Percentiles rank a stretch among this genome's conserved stretches.
Evolutionary conservation across 2,113 vertebrate genomes (phyloP).

Genomic region (Athene noctua): DNA sequence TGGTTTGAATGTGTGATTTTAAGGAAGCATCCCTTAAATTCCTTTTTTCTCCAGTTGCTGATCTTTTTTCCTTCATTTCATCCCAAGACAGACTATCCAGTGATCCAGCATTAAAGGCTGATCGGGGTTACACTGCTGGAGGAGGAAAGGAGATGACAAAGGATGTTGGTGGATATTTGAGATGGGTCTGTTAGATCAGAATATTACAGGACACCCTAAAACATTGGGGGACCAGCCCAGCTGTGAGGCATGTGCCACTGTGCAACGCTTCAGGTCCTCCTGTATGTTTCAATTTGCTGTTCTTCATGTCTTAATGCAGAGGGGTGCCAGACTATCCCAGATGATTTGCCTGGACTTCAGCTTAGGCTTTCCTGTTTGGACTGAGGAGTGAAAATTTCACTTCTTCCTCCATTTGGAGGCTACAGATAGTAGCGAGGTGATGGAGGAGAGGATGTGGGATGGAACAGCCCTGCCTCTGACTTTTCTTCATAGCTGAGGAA

Average conservation of each 20-base stretch:
- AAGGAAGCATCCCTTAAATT: neutral
- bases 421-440: neutral
- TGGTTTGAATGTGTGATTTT: neutral
- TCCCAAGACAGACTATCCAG: neutral
- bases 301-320: neutral
- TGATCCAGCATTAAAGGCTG: neutral
- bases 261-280: neutral
- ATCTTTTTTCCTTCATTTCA: neutral
- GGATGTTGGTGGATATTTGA: neutral
- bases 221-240: rapidly evolving
- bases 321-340: neutral
- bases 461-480: neutral
- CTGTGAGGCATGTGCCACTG: neutral
- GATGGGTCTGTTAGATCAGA: neutral
- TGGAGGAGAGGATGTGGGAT: neutral
- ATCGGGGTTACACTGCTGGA: neutral
- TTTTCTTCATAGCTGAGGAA: neutral
- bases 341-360: neutral
- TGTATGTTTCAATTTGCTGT: neutral
- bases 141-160: neutral
- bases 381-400: neutral
- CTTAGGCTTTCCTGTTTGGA: neutral
- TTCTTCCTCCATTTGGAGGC: neutral
- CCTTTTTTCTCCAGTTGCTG: rapidly evolving
- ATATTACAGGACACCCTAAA: neutral